Evolutionary conservation across 2,888 invertebrate genomes (phyloP).

Genomic region (Ochlodes sylvanus): DNA sequence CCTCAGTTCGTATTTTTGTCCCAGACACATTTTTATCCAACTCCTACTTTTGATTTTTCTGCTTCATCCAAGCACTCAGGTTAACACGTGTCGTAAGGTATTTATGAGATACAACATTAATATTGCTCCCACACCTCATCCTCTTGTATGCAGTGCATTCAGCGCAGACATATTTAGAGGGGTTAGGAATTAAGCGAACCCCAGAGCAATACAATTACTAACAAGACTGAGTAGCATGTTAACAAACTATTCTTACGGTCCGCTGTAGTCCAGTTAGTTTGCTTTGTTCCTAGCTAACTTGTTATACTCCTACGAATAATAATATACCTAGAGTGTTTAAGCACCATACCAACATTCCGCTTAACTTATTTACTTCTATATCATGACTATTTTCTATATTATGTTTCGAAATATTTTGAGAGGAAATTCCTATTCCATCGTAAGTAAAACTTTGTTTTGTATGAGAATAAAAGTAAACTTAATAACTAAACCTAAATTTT

Average conservation of each 20-base stretch:
- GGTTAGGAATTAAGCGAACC: constrained; percentile 37
- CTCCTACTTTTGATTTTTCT: neutral
- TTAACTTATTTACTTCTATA: too few species aligned
- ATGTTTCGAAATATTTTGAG: too few species aligned
- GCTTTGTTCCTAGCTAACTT: constrained; percentile 48
- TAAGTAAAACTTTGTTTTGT: too few species aligned
- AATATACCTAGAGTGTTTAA: neutral
- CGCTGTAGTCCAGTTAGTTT: constrained; percentile 43
- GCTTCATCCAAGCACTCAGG: neutral
- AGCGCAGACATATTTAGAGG: constrained; percentile 37
- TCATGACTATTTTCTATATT: too few species aligned
- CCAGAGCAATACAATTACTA: constrained; percentile 43
- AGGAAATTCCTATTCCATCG: too few species aligned
- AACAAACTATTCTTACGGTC: constrained; percentile 48
- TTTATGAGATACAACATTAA: constrained; percentile 20
- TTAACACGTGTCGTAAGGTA: neutral
- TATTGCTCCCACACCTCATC: constrained; percentile 20
- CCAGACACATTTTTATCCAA: neutral
- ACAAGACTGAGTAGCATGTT: constrained; percentile 47
- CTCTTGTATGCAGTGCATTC: constrained; percentile 33
- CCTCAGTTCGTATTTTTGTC: neutral
- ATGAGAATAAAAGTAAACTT: too few species aligned
- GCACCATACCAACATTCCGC: neutral
- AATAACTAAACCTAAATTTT: too few species aligned
- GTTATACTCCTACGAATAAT: constrained; percentile 42